These are phyloP conservation scores for Gymnobelideus leadbeateri DNA, from an alignment of 2,113 vertebrate genomes.

Conservation along the genomic window DNA sequence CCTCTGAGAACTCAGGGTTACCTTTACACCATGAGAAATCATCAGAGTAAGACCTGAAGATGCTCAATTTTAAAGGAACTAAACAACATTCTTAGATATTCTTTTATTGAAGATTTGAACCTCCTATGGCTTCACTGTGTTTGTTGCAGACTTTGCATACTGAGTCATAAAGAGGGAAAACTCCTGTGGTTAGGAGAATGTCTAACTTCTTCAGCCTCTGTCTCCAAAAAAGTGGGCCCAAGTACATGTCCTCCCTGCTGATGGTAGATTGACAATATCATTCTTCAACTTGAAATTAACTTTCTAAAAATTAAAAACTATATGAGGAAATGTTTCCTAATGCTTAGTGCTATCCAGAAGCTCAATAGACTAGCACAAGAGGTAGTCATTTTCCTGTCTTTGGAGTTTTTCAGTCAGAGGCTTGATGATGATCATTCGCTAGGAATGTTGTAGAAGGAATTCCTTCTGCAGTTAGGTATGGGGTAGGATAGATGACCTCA, in stretches of 20 bases:
- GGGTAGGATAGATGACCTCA: background rate
- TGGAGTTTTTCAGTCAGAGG: background rate
- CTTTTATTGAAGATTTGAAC: background rate
- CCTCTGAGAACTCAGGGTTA: background rate
- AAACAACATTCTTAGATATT: background rate
- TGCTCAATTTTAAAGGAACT: background rate
- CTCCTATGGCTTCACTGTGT: background rate
- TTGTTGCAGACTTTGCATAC: background rate
- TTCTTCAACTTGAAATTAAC: background rate
- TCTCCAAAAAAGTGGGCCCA: background rate
- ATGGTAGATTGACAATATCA: background rate
- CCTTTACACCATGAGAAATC: background rate
- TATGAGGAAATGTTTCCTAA: background rate
- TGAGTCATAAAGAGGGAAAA: background rate
- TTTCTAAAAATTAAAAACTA: background rate
- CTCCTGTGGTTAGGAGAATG: background rate
- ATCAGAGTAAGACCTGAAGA: background rate
- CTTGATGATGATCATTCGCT: background rate
- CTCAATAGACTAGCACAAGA: background rate
- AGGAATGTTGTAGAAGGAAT: background rate
- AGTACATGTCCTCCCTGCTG: background rate
- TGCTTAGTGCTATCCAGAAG: background rate
- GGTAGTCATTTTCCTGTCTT: background rate
- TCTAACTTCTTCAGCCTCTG: background rate
- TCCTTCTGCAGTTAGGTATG: background rate